These are phyloP conservation scores for Hylyphantes graminicola DNA, from an alignment of 1,140 invertebrate genomes.

Conservation along the genomic window DNA sequence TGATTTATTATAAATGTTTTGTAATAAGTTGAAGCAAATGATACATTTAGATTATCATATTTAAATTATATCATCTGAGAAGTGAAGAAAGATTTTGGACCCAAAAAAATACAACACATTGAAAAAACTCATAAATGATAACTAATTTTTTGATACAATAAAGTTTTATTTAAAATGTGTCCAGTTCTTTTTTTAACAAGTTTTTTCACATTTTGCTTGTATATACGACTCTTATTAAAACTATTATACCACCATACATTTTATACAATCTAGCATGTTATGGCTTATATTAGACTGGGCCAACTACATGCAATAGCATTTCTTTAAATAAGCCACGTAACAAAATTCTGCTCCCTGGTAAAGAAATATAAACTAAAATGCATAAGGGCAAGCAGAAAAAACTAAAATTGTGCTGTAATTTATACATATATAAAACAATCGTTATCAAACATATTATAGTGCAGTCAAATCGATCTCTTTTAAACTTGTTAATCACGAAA, in stretches of 20 bases:
- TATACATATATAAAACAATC: not conserved
- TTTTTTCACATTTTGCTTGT: no score
- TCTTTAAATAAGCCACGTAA: not conserved
- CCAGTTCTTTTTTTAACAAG: not conserved
- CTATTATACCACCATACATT: no score
- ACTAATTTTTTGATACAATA: constrained; percentile 58
- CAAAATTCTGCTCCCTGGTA: not conserved
- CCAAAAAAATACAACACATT: constrained; percentile 16
- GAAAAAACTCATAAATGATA: constrained; percentile 41
- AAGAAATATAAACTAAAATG: not conserved
- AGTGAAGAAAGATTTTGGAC: constrained; percentile 28
- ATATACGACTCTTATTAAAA: no score
- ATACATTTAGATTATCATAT: no score
- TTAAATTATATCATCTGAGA: constrained; percentile 29
- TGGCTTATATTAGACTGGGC: no score
- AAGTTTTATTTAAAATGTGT: constrained; percentile 43
- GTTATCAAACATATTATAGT: no score
- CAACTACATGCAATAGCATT: not conserved
- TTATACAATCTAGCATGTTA: no score
- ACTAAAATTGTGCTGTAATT: not conserved
- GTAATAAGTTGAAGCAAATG: no score
- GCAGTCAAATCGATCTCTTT: no score
- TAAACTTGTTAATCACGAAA: no score
- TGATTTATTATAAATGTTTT: constrained; percentile 17
- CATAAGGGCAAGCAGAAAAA: not conserved